These are phyloP conservation scores for Chelonus formosanus DNA, from an alignment of 2,888 invertebrate species.

Conservation along the genomic window DNA sequence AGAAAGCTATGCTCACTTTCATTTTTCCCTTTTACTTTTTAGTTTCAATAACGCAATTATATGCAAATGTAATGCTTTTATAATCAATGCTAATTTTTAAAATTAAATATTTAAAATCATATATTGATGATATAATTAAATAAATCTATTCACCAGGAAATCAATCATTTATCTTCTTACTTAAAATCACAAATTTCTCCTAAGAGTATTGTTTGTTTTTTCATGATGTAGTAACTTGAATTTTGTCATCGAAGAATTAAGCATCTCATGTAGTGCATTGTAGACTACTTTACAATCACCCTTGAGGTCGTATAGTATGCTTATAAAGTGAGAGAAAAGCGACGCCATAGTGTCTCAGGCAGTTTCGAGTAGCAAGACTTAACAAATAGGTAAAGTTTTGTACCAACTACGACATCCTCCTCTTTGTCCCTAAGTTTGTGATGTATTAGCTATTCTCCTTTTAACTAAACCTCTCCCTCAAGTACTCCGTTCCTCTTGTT, in stretches of 20 bases:
- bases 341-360: constrained; percentile 56
- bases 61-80: no score
- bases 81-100: no score
- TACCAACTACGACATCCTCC: constrained; percentile 60
- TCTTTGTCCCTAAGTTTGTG: constrained; percentile 64
- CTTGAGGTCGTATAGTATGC: constrained; percentile 17
- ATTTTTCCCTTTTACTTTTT: background rate
- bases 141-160: no score
- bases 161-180: no score
- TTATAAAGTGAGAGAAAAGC: constrained; percentile 35
- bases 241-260: constrained; percentile 13
- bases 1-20: background rate
- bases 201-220: background rate
- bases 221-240: background rate
- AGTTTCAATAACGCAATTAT: background rate
- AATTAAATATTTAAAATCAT: no score
- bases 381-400: constrained; percentile 65
- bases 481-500: constrained; percentile 34
- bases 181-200: no score
- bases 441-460: constrained; percentile 62
- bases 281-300: background rate
- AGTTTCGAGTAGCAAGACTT: constrained; percentile 62
- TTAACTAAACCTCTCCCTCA: constrained; percentile 31
- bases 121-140: no score
- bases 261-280: constrained; percentile 9